Conservation (phyloP, 2,797 vertebrate genomes). For the Cephalopachus bancanus region DNA sequence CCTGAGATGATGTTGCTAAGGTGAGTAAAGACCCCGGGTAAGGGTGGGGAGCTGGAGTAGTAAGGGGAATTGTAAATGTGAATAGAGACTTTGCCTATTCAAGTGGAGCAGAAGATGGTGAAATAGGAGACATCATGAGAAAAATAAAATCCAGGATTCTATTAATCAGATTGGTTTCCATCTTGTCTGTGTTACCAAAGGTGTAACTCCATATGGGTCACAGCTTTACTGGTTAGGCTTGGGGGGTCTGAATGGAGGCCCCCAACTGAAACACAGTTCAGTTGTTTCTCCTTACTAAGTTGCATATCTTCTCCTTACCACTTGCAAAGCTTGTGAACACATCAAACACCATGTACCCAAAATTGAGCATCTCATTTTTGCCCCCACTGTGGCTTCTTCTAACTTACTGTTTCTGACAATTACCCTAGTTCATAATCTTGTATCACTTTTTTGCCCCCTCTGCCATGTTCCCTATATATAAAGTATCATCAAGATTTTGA, state of each 20-base stretch:
- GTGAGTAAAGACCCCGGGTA: background rate
- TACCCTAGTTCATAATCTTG: background rate
- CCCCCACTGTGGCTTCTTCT: background rate
- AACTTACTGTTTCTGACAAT: background rate
- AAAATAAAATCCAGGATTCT: background rate
- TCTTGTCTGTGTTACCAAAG: background rate
- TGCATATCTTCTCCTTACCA: background rate
- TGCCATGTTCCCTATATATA: background rate
- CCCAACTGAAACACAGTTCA: background rate
- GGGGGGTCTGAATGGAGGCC: background rate
- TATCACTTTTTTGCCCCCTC: background rate
- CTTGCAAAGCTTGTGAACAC: background rate
- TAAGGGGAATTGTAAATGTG: background rate
- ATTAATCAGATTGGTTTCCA: background rate
- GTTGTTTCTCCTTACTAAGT: background rate
- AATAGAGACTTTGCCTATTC: background rate
- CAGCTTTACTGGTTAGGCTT: background rate
- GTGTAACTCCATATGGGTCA: background rate
- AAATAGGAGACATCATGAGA: background rate
- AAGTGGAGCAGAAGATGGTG: background rate
- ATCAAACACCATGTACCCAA: background rate
- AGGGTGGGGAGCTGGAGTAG: background rate
- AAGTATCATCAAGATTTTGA: constrained; percentile 44
- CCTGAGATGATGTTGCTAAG: background rate
- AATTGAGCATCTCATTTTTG: background rate